Percentiles rank a stretch among this genome's conserved stretches.
Evolutionary conservation across 2,888 invertebrate genomes (phyloP).

Genomic region (Phyllotreta striolata): DNA sequence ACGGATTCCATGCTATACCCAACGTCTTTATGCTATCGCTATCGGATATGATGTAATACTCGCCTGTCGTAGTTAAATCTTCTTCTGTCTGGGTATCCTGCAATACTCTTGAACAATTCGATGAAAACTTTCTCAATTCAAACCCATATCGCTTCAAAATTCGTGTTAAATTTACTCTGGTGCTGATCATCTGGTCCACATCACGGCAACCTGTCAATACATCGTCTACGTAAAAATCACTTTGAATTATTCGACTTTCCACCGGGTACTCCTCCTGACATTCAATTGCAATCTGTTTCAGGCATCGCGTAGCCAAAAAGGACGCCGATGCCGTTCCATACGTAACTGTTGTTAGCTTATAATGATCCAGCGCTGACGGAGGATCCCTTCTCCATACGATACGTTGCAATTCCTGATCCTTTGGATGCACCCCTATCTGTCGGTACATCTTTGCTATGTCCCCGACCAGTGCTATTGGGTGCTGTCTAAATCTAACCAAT

Average conservation of each 20-base stretch:
- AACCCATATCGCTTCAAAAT: constrained; percentile 16
- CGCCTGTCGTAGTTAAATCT: not conserved
- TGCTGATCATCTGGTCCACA: not conserved
- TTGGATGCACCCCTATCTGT: constrained; percentile 42
- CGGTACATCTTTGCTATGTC: constrained; percentile 53
- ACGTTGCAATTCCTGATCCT: constrained; percentile 47
- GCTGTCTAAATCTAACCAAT: constrained; percentile 44
- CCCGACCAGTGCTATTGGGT: constrained; percentile 43
- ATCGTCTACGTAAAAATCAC: constrained; percentile 29
- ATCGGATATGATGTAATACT: not conserved
- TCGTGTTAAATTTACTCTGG: constrained; percentile 1
- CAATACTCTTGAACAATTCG: not conserved
- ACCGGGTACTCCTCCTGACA: not conserved
- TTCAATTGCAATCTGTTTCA: constrained; percentile 27
- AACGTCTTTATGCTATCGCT: constrained; percentile 8
- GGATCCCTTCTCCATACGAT: constrained; percentile 49
- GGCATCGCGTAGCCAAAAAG: constrained; percentile 23
- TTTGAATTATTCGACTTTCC: constrained; percentile 7
- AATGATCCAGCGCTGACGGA: constrained; percentile 16
- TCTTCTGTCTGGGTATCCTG: not conserved
- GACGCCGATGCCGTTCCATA: constrained; percentile 30
- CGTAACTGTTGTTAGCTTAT: constrained; percentile 31
- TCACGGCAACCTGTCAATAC: constrained; percentile 21
- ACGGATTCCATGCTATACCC: constrained; percentile 4
- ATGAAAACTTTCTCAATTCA: constrained; percentile 20